Evolutionary conservation across 2,797 vertebrate genomes (phyloP).

Genomic region (Pempheris klunzingeri): DNA sequence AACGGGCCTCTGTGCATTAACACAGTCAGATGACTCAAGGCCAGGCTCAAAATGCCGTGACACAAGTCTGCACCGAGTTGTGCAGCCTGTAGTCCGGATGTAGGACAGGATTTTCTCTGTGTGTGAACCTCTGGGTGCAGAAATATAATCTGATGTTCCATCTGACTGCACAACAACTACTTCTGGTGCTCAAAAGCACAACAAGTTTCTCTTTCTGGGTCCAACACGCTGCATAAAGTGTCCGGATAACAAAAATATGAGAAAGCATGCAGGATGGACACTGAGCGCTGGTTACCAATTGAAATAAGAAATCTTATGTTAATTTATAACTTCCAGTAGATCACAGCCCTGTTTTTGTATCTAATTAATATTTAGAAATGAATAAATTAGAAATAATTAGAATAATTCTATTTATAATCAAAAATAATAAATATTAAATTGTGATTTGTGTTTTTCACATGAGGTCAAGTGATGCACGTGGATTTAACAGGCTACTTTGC

Average conservation of each 20-base stretch:
- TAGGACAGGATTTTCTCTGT: neutral
- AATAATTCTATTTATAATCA: too few relatives aligned
- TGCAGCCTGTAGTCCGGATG: neutral
- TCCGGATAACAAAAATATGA: neutral
- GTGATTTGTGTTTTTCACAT: too few relatives aligned
- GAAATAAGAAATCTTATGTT: neutral
- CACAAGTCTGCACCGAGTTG: too few relatives aligned
- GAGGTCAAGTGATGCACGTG: neutral
- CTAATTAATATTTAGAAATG: neutral
- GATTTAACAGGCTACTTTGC: neutral
- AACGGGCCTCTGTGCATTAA: neutral
- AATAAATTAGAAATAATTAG: too few relatives aligned
- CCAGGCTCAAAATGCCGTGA: conserved; percentile 13
- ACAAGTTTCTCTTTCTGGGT: conserved; percentile 87
- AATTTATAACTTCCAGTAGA: neutral
- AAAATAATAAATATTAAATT: too few relatives aligned
- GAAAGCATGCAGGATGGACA: neutral
- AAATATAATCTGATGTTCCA: neutral
- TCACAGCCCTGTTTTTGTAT: neutral
- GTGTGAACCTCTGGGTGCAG: neutral
- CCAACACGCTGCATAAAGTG: conserved; percentile 81
- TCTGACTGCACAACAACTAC: conserved; percentile 37
- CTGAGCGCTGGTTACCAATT: neutral
- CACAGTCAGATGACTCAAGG: conserved; percentile 5
- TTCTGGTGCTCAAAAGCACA: conserved; percentile 81